Conservation (phyloP, 2,888 invertebrate genomes). For the Hydropsyche betteni region DNA sequence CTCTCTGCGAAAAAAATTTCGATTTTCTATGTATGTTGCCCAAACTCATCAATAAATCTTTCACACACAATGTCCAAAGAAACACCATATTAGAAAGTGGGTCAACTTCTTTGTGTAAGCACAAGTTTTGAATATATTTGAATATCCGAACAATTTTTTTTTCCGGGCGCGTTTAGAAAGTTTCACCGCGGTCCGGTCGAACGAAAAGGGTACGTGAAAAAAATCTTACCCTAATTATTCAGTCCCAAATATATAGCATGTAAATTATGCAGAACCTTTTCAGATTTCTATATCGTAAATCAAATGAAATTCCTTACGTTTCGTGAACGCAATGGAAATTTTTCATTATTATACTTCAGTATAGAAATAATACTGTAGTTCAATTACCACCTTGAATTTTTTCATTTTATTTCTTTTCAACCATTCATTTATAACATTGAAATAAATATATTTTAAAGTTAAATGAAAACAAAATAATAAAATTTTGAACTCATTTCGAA, state of each 20-base stretch:
- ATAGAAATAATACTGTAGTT: too few relatives aligned
- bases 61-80: constrained; percentile 18
- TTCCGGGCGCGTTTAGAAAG: constrained; percentile 43
- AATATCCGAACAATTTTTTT: constrained; percentile 41
- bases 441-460: neutral
- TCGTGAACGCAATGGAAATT: neutral
- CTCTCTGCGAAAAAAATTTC: constrained; percentile 14
- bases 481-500: neutral
- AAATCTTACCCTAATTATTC: constrained; percentile 33
- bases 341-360: neutral
- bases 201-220: constrained; percentile 43
- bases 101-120: constrained; percentile 43
- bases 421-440: neutral
- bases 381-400: too few relatives aligned
- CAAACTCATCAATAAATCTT: constrained; percentile 33
- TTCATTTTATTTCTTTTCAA: neutral
- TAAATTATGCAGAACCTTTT: constrained; percentile 18
- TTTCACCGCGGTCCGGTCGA: constrained; percentile 19
- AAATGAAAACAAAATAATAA: neutral
- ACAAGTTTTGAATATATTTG: constrained; percentile 45
- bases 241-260: constrained; percentile 7
- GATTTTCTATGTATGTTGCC: neutral
- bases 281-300: constrained; percentile 5
- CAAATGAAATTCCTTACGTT: constrained; percentile 1
- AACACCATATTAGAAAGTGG: constrained; percentile 45